Percentiles rank a stretch among this genome's conserved stretches.
phyloP scores from a whole-genome alignment of 2,113 vertebrate genomes.

The Nibea albiflora region DNA sequence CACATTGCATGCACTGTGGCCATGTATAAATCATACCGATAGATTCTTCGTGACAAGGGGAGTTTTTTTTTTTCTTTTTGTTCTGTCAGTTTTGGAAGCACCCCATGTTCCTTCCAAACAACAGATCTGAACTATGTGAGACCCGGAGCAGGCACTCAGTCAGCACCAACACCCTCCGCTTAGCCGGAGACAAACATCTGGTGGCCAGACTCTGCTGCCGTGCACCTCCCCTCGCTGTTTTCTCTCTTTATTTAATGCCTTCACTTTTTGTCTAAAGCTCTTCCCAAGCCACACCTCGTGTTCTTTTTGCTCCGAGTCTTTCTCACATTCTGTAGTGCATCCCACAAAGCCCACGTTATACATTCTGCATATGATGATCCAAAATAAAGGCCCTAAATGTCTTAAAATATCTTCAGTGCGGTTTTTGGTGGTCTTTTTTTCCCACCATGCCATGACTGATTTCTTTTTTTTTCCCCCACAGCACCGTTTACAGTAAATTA shows the following conservation, averaged over 20 bases:
- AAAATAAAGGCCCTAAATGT: conserved; percentile 31
- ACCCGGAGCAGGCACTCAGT: conserved; percentile 52
- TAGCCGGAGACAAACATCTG: conserved; percentile 73
- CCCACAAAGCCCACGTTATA: conserved; percentile 47
- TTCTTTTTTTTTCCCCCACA: background rate
- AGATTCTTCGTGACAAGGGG: conserved; percentile 21
- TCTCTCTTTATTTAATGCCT: conserved; percentile 53
- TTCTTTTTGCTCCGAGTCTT: conserved; percentile 12
- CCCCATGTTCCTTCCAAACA: conserved; percentile 48
- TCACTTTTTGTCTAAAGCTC: conserved; percentile 48
- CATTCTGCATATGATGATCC: conserved; percentile 42
- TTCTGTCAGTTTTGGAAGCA: conserved; percentile 27
- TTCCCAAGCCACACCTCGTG: conserved; percentile 62
- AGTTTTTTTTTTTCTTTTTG: conserved; percentile 19
- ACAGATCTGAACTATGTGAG: conserved; percentile 63
- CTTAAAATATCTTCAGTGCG: conserved; percentile 39
- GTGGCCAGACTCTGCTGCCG: conserved; percentile 62
- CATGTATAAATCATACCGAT: conserved; percentile 14
- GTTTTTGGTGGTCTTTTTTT: conserved; percentile 25
- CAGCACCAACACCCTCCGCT: conserved; percentile 66
- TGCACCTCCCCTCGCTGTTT: conserved; percentile 40
- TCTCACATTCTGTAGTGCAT: conserved; percentile 33
- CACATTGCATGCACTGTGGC: background rate
- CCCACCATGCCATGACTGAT: conserved; percentile 11
- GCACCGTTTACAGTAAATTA: conserved; percentile 4